These are phyloP conservation scores for Cathartes aura DNA, from an alignment of 2,113 vertebrate genomes.

Conservation along the genomic window DNA sequence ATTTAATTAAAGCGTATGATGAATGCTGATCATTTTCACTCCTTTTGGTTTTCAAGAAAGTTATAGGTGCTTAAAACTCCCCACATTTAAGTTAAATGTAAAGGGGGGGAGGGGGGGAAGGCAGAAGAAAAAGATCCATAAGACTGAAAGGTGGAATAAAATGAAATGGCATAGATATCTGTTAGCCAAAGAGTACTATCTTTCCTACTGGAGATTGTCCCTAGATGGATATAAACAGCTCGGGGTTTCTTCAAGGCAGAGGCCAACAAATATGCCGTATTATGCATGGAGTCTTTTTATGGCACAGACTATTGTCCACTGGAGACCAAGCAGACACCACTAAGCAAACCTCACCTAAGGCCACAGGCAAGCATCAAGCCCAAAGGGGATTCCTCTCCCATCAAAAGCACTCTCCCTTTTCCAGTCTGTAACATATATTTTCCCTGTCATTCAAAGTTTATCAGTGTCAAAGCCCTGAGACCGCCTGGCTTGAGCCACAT, in stretches of 20 bases:
- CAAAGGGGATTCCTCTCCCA: background rate
- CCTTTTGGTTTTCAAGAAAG: background rate
- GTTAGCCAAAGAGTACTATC: conserved; percentile 19
- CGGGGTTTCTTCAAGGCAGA: background rate
- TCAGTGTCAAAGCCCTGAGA: background rate
- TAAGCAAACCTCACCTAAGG: conserved; percentile 57
- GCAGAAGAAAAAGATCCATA: background rate
- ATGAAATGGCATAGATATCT: conserved; percentile 26
- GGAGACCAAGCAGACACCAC: background rate
- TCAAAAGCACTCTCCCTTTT: background rate
- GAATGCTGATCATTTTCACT: conserved; percentile 12
- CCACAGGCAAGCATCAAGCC: background rate
- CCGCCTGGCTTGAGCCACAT: background rate
- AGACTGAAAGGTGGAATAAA: conserved; percentile 50
- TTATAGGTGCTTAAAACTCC: background rate
- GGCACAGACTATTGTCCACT: conserved; percentile 25
- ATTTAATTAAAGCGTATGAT: conserved; percentile 27
- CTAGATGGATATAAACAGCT: conserved; percentile 57
- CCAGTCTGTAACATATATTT: background rate
- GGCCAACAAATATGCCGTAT: conserved; percentile 7
- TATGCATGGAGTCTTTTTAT: conserved; percentile 59
- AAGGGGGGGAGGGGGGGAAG: too few relatives aligned
- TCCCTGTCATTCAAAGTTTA: background rate
- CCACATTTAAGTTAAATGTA: background rate
- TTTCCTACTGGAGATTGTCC: conserved; percentile 12